Evolutionary conservation across 2,888 invertebrate genomes (phyloP), one percentile per base, ranked within the genome.

Genomic region (Thecocarcelia acutangulata): DNA sequence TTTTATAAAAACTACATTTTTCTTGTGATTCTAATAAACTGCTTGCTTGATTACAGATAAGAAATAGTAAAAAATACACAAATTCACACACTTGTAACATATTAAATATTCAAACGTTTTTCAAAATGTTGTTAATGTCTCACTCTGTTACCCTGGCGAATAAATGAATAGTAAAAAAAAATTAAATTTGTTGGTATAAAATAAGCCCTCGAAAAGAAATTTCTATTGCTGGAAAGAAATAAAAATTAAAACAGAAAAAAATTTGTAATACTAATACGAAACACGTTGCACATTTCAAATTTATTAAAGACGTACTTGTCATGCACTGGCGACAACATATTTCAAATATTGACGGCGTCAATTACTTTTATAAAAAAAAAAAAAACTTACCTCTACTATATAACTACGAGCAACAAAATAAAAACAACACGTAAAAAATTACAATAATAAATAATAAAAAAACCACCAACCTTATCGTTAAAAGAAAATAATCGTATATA

Each of bases 341-440:
- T 82, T 82, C 78, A 82, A 82, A 82, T 82, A 78, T 82, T 82
- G 82, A 82, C 78, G 69, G 54, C 69, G 81, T 82, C 81, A 77
- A 82, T 82, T 74, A 77, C 70, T 75, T 69, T 70, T 63, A 24
- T 11, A 72, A 61, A 54, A 77, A 17, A 56, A 28, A 28, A 48
- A 70, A 58, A 28, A 15, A 46, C 17, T 42, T 44, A 17, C 24
- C 33, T 33, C 33, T 40, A 24, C 19, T 40, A 48, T 40, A 48
- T 48, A 11, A 48, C 33, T 33, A 48, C n/a, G 42, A 48, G 37
- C 17, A n/a, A 24, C 1, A 33, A 28, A 42, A 13, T 8, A 44
- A 19, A 52, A 42, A 50, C 4, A 44, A 73, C 15, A 15, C 56
- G 2, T 37, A 56, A 24, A 40, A 64, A 64, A 48, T 8, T 58